These are phyloP conservation scores for Hydrophis major DNA, from an alignment of 2,797 vertebrate species.

Conservation along the genomic window DNA sequence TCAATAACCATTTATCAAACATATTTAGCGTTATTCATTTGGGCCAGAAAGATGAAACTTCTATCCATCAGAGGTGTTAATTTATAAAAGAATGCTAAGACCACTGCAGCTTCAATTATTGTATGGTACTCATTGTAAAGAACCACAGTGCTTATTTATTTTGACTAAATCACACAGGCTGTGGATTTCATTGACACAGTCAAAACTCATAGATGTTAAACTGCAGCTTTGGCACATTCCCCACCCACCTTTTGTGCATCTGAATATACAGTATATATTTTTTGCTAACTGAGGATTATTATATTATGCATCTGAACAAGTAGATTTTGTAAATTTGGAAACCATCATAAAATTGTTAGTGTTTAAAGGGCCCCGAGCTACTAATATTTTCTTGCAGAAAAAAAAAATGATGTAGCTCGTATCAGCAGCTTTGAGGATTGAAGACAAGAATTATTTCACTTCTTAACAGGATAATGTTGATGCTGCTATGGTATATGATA, in stretches of 20 bases:
- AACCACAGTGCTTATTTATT: background rate
- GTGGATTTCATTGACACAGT: background rate
- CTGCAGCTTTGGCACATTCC: background rate
- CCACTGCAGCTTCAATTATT: background rate
- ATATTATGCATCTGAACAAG: background rate
- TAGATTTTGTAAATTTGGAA: background rate
- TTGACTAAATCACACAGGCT: background rate
- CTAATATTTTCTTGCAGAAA: background rate
- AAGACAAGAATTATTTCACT: background rate
- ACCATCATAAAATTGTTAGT: background rate
- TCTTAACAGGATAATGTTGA: background rate
- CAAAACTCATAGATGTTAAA: background rate
- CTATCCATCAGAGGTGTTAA: background rate
- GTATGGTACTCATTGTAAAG: background rate
- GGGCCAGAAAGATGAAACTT: background rate
- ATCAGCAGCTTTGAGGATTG: background rate
- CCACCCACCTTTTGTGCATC: background rate
- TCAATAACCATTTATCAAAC: background rate
- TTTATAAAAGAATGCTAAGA: background rate
- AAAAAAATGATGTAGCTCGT: background rate
- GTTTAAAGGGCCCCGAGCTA: background rate
- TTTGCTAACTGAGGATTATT: background rate
- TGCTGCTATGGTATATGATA: background rate
- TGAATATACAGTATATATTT: background rate
- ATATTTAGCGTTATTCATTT: background rate